A percentile compares a stretch with the other conserved stretches of the same genome.
Evolutionary conservation across 2,113 vertebrate species (phyloP).

Genomic region (Sterrhoptilus dennistouni): DNA sequence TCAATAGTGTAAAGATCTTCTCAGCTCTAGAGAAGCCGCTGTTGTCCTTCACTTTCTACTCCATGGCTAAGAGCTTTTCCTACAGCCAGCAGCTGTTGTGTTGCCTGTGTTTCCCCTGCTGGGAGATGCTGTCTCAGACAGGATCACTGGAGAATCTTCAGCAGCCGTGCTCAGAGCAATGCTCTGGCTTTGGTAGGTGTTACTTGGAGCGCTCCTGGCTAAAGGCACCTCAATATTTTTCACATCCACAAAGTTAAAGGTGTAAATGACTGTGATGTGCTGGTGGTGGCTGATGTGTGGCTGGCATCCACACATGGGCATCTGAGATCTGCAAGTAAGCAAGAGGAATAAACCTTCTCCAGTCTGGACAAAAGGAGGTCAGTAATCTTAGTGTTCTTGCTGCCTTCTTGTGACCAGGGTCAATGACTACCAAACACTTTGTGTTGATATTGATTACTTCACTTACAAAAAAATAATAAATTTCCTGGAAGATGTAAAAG

Average conservation of each 20-base stretch:
- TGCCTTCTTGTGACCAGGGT: not conserved
- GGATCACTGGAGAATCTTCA: not conserved
- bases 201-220: not conserved
- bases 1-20: not conserved
- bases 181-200: not conserved
- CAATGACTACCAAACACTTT: not conserved
- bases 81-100: not conserved
- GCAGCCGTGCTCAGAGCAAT: rapidly evolving
- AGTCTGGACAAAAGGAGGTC: not conserved
- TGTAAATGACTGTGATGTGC: not conserved
- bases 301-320: not conserved
- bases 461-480: not conserved
- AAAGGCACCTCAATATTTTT: not conserved
- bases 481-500: not conserved
- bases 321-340: not conserved
- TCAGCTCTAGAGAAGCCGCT: not conserved
- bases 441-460: not conserved
- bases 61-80: rapidly evolving
- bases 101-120: not conserved
- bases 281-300: not conserved
- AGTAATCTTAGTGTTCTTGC: not conserved
- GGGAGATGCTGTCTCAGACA: not conserved
- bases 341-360: not conserved
- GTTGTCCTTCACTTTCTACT: not conserved
- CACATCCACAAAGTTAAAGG: not conserved